phyloP scores from a whole-genome alignment of 2,113 vertebrate species.

The Archocentrus centrarchus region DNA sequence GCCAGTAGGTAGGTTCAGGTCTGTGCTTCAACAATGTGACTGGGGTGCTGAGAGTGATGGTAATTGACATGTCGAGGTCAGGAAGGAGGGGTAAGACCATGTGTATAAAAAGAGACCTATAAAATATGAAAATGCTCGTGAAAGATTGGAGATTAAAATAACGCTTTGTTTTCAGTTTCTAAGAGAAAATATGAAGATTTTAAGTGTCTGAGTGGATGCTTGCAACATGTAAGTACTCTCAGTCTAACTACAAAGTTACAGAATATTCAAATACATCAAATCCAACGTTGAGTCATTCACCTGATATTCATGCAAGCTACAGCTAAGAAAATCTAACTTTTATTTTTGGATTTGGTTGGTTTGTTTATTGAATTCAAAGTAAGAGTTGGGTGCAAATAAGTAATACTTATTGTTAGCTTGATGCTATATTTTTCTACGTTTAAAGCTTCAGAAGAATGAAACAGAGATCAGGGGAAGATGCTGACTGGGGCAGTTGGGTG shows the following conservation, averaged over 20 bases:
- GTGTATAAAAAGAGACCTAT: not conserved
- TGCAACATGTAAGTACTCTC: not conserved
- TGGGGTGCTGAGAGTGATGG: conserved; percentile 55
- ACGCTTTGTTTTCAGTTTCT: not conserved
- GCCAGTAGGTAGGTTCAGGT: not conserved
- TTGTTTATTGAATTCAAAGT: no score
- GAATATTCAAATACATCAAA: no score
- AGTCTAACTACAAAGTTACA: not conserved
- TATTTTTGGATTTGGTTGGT: no score
- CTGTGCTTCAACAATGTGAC: conserved; percentile 27
- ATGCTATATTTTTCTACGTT: no score
- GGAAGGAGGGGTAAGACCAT: not conserved
- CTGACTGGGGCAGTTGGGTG: no score
- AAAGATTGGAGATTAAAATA: not conserved
- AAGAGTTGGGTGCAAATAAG: no score
- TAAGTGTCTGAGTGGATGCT: not conserved
- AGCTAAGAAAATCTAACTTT: no score
- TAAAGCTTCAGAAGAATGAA: no score
- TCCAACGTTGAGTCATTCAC: not conserved
- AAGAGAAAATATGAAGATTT: not conserved
- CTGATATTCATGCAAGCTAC: no score
- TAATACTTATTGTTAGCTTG: no score
- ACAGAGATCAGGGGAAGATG: no score
- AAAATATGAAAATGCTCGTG: not conserved
- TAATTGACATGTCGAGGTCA: conserved; percentile 64